Percentiles rank a stretch among this genome's conserved stretches.
These are phyloP conservation scores for Notodonta dromedarius DNA, from an alignment of 2,888 invertebrate genomes.

Conservation along the genomic window DNA sequence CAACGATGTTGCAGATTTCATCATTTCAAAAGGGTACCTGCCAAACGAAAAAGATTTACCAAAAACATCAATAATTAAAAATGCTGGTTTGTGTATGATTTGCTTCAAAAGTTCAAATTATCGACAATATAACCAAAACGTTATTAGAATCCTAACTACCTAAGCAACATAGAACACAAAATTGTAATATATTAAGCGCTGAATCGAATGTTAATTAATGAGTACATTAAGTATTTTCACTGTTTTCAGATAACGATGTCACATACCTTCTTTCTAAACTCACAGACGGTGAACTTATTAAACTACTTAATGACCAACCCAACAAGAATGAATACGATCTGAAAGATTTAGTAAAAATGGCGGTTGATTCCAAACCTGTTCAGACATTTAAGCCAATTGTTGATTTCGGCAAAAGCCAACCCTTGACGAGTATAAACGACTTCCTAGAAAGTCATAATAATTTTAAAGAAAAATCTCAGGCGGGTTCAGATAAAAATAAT, in stretches of 20 bases:
- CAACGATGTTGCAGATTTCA: constrained; percentile 56
- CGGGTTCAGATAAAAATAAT: constrained; percentile 34
- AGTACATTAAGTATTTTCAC: background rate
- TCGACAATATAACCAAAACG: background rate
- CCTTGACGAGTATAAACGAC: constrained; percentile 16
- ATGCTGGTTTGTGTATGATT: constrained; percentile 48
- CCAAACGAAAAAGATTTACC: constrained; percentile 63
- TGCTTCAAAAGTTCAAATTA: background rate
- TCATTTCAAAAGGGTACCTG: constrained; percentile 62
- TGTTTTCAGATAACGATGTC: constrained; percentile 60
- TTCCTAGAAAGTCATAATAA: constrained; percentile 27
- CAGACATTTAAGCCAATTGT: constrained; percentile 15
- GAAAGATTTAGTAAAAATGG: constrained; percentile 59
- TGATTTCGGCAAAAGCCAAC: constrained; percentile 18
- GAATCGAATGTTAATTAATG: background rate
- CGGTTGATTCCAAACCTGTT: constrained; percentile 36
- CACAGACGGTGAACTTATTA: constrained; percentile 66
- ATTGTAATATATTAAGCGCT: too few relatives aligned
- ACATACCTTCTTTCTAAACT: constrained; percentile 70
- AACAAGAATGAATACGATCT: constrained; percentile 60
- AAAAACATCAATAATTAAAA: constrained; percentile 52
- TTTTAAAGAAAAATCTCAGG: constrained; percentile 33
- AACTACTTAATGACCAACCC: constrained; percentile 62
- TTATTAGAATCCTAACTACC: too few relatives aligned
- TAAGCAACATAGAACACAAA: too few relatives aligned